Evolutionary conservation across 2,797 vertebrate species (phyloP), one percentile per base, ranked within the genome.

Genomic region (Mormyrops boulengeri): DNA sequence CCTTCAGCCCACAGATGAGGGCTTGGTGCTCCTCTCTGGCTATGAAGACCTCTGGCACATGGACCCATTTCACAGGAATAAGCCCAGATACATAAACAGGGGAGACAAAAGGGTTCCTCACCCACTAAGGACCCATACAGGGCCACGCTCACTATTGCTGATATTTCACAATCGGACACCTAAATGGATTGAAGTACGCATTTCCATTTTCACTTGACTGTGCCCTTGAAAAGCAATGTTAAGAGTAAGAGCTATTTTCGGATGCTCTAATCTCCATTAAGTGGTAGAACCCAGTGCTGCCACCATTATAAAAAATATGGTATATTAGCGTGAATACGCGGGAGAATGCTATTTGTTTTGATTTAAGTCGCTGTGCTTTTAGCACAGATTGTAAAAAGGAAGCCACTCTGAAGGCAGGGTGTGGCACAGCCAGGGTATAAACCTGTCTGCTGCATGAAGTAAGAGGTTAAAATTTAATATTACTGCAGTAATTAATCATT

Each of bases 1-100:
- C 26, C 12, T 85, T 89, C 22, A 66, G 53, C 85, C 89, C 88
- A 80, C 85, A 91, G 90, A 88, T 41, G 55, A 77, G 88, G 85
- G 88, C 30, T 26, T 30, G 44, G 26, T 17, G 12, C 62, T 84
- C 60, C 17, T 88, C 90, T 85, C 85, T 26, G 12, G 89, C 44
- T 14, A n/a, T 1, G 12, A 85, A 50, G 89, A 89, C 87, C 88
- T 85, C 86, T 38, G 0, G 7, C 22, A 3, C 9, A 89, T 26
- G 88, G 44, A 57, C 91, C 84, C 49, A 82, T 49, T 85, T 66
- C 19, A 85, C 82, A n/a, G 49, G 41, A 88, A 62, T 19, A 69
- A 55, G 50, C 41, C 69, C 57, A 1, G 55, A 86, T 91, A 89
- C 87, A 89, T 89, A 90, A 91, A 14, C 14, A 53, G 5, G 47